Conservation (phyloP, 1,140 invertebrate genomes). For the Eulimnadia texana region DNA sequence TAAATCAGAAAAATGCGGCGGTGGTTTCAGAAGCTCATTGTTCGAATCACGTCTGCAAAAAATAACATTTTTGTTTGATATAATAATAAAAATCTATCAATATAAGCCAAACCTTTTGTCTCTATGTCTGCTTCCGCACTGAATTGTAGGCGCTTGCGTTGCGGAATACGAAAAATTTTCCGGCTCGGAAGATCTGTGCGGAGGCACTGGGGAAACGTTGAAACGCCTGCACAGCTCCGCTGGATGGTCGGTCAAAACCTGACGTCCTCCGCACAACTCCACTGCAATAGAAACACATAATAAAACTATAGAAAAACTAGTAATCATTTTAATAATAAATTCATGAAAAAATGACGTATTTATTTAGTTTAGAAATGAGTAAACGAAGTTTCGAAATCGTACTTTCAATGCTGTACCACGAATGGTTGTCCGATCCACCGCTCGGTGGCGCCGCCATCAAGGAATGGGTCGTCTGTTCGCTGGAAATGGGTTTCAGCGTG, state of each 20-base stretch:
- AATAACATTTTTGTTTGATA: not conserved
- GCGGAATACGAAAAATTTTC: not conserved
- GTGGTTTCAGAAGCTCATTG: not conserved
- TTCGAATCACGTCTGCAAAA: not conserved
- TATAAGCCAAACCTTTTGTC: no score
- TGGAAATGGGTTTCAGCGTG: constrained; percentile 11
- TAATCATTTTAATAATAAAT: no score
- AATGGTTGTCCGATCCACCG: not conserved
- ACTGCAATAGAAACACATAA: not conserved
- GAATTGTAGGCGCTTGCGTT: not conserved
- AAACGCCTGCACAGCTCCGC: not conserved
- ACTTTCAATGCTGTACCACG: constrained; percentile 1
- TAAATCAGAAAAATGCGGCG: not conserved
- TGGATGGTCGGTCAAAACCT: not conserved
- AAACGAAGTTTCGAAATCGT: no score
- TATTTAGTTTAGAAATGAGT: no score
- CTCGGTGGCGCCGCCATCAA: not conserved
- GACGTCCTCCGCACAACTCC: not conserved
- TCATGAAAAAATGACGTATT: no score
- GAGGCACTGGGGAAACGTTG: constrained; percentile 5
- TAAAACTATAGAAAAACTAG: not conserved
- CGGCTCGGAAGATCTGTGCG: not conserved
- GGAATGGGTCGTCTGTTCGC: not conserved
- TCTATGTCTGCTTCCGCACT: not conserved
- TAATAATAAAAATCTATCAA: no score